Percentiles rank a stretch among this genome's conserved stretches.
phyloP scores from a whole-genome alignment of 2,113 vertebrate species.

The Apistogramma diplotaenia region DNA sequence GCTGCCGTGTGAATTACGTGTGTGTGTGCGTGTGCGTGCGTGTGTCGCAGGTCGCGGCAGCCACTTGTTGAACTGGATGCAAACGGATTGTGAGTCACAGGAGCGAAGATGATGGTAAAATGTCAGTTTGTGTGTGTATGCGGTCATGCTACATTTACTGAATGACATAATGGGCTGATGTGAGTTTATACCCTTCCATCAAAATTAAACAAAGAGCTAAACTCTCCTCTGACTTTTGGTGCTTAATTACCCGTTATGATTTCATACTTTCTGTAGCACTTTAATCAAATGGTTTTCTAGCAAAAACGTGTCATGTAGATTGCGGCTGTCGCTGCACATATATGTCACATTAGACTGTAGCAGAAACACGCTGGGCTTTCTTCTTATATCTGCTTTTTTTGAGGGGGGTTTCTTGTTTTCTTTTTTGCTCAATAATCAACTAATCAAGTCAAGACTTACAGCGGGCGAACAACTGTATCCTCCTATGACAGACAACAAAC shows the following conservation, averaged over 20 bases:
- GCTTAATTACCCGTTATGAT: background rate
- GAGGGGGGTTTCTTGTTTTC: no score
- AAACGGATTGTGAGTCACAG: background rate
- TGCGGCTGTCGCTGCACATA: background rate
- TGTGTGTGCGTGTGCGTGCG: background rate
- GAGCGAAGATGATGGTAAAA: background rate
- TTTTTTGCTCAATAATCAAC: background rate
- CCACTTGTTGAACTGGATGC: background rate
- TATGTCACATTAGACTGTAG: background rate
- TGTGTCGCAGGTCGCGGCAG: background rate
- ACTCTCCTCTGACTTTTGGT: no score
- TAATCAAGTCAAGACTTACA: background rate
- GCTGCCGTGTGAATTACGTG: background rate
- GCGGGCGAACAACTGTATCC: background rate
- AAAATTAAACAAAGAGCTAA: background rate
- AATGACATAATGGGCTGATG: background rate
- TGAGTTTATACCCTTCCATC: background rate
- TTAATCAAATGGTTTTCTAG: background rate
- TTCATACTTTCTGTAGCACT: background rate
- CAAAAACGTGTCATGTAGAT: background rate
- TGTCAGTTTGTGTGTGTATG: background rate
- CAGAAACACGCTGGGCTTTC: no score
- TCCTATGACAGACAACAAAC: conserved; percentile 6
- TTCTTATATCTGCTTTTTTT: no score
- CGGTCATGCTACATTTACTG: background rate